Evolutionary conservation across 2,797 vertebrate genomes (phyloP), one percentile per base, ranked within the genome.

Genomic region (Sandelia bainsii): DNA sequence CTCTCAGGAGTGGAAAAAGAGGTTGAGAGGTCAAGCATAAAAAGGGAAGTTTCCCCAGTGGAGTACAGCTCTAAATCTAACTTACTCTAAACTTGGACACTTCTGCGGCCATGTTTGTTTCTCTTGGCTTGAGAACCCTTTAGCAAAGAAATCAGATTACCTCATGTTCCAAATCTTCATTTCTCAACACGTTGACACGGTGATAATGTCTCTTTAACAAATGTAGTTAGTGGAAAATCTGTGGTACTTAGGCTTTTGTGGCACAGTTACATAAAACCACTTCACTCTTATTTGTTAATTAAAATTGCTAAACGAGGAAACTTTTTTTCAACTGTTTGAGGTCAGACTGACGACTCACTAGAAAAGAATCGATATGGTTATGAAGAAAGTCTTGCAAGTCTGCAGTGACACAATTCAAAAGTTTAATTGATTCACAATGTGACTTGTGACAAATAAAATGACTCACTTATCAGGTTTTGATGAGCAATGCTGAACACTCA

Each of bases 1-100:
- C 87, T 93, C 90, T 90, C 85, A 87, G 87, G 89, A 93, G 91
- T 92, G 93, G 94, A 94, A 94, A 94, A 93, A 91, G 65, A 87
- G 89, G 92, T 86, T 60, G 85, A 91, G 83, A 69, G 93, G 92
- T 94, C 80, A 72, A 62, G 85, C 73, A 87, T 91, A 91, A 92
- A 94, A 93, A 87, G 73, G 83, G 80, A 86, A 77, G 77, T 84
- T 85, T 87, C 85, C 93, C 94, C 93, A 89, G 84, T 46, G 80
- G 92, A 91, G 76, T 73, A 34, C 58, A 27, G 77, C 84, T 90
- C 88, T 89, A 92, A 92, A 92, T 92, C 84, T 80, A 72, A 79
- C 77, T 85, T 84, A 85, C 85, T 91, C 90, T 87, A 89, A 93
- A 94, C 90, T 93, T 91, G 88, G 90, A 91, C 71, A 71, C 80